These are phyloP conservation scores for Elysia crispata DNA, from an alignment of 2,888 invertebrate genomes.

Conservation along the genomic window DNA sequence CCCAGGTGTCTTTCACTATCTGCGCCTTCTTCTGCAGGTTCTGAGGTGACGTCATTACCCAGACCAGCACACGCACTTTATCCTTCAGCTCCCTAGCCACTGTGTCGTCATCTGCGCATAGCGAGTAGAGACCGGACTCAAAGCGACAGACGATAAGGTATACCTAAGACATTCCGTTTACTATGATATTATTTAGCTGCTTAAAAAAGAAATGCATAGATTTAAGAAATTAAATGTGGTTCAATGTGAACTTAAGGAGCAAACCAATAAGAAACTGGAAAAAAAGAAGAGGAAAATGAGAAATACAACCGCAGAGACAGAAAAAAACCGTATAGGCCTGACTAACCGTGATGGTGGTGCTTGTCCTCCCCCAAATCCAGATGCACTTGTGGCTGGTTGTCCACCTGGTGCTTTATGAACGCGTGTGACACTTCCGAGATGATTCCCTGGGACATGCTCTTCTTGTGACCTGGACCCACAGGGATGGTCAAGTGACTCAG, in stretches of 20 bases:
- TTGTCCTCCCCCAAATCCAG: constrained; percentile 32
- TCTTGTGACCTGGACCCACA: neutral
- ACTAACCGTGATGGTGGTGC: constrained; percentile 45
- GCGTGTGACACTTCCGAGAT: neutral
- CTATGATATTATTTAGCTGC: neutral
- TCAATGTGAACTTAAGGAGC: neutral
- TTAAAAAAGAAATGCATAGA: neutral
- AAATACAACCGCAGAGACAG: neutral
- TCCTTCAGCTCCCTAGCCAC: constrained; percentile 80
- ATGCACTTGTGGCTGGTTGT: neutral
- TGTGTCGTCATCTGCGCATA: constrained; percentile 61
- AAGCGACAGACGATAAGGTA: too few species aligned
- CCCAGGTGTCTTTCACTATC: constrained; percentile 97
- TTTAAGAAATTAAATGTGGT: neutral
- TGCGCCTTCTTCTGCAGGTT: constrained; percentile 92
- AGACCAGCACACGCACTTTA: constrained; percentile 92
- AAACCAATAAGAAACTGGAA: neutral
- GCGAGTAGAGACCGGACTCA: too few species aligned
- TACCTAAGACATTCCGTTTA: neutral
- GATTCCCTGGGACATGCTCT: neutral
- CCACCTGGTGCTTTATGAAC: neutral
- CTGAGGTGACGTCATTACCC: constrained; percentile 95
- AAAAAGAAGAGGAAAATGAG: neutral
- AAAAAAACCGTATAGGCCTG: neutral
- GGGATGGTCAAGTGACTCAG: constrained; percentile 27